phyloP scores from a whole-genome alignment of 2,113 vertebrate species.

The Etheostoma spectabile region DNA sequence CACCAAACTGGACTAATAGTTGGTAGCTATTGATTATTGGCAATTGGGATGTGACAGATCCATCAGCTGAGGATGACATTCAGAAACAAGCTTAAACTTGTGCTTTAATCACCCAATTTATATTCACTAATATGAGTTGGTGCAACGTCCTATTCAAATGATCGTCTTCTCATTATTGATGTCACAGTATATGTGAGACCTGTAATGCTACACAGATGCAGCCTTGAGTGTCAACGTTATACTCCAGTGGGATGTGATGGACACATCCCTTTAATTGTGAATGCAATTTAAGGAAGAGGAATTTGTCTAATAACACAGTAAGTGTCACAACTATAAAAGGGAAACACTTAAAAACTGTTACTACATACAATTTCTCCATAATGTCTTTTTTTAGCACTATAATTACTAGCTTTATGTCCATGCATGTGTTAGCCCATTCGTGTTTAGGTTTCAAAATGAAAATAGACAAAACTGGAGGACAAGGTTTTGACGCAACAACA shows the following conservation, averaged over 20 bases:
- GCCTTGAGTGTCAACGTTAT: neutral
- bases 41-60: slow-evolving; percentile 33
- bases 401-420: neutral
- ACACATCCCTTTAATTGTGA: neutral
- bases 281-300: neutral
- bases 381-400: neutral
- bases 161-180: slow-evolving; percentile 21
- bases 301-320: neutral
- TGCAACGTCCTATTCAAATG: slow-evolving; percentile 23
- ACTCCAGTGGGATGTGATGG: neutral
- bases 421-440: neutral
- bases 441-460: neutral
- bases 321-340: neutral
- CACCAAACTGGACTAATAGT: slow-evolving; percentile 24
- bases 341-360: neutral
- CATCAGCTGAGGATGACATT: slow-evolving; percentile 50
- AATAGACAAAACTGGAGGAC: neutral
- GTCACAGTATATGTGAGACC: slow-evolving; percentile 1
- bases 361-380: neutral
- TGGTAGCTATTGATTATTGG: slow-evolving; percentile 67
- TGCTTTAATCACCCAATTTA: slow-evolving; percentile 65
- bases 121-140: slow-evolving; percentile 53
- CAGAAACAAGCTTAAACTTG: slow-evolving; percentile 53
- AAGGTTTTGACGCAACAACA: neutral
- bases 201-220: neutral